Base-by-base conservation (phyloP, 2,888 invertebrate species). In the Celastrina argiolus region DNA sequence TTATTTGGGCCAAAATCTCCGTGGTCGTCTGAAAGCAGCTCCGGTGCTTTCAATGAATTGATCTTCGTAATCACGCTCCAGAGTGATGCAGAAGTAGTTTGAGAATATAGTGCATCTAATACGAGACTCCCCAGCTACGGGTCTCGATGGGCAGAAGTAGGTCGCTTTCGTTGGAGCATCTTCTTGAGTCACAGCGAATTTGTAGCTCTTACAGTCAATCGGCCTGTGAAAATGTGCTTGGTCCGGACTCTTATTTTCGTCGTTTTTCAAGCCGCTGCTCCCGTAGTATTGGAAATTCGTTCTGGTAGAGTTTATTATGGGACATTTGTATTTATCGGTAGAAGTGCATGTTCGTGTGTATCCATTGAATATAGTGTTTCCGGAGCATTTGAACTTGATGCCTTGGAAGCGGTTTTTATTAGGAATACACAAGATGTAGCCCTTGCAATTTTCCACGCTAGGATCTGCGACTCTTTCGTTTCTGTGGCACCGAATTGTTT, bases 131-230 rank as follows among this genome's bases (percentile, higher is more conserved):
- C 87, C 85, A n/a, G 70, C 73, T 0, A 81, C 76, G 0, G 90
- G 88, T 2, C 81, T 77, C 2, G 83, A 76, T 0, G 90, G 90
- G 66, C 90, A 91, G 74, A 91, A 90, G 71, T 83, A 90, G 0
- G 88, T 84, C 1, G 82, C 88, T 10, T 78, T 80, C 2, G 75
- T 78, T 0, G 87, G 84, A 6, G 75, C 76, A 6, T 77, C 75
- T 14, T 83, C 85, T 73, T 87, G 82, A 0, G 85, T 86, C 18
- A 90, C 83, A 18, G 82, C 77, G 34, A 91, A 87, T 67, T 88
- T 91, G 69, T 91, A 91, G 71, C 85, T 87, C 71, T 88, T 90
- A 71, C 91, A 91, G 69, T 90, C 89, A 36, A 90, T 85, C 0
- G 87, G 81, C 16, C 76, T 74, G 3, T 74, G 71, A 16, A 73